phyloP scores from a whole-genome alignment of 1,140 invertebrate species.

The Oreohelix idahoensis region DNA sequence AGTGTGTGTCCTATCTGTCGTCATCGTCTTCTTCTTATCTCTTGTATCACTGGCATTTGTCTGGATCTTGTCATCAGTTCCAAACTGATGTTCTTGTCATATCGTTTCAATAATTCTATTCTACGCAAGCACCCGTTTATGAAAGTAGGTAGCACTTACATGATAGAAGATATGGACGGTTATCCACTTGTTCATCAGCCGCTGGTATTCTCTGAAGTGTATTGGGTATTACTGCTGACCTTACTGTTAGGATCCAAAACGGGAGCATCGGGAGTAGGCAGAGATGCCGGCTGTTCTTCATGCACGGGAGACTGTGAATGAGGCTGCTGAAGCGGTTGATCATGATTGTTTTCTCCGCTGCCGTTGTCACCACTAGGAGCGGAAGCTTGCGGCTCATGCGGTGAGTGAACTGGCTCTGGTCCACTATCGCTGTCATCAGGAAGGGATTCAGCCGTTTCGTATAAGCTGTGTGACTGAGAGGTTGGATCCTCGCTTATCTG shows the following conservation, averaged over 20 bases:
- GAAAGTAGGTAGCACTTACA: no score
- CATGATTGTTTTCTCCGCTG: background rate
- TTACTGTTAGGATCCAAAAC: background rate
- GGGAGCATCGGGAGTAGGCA: background rate
- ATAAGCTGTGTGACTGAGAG: conserved; percentile 46
- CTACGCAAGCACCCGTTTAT: no score
- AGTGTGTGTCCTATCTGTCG: no score
- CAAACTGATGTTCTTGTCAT: no score
- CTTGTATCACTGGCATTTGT: no score
- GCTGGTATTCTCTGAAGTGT: background rate
- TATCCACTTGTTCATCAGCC: background rate
- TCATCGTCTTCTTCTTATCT: no score
- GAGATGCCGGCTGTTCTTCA: background rate
- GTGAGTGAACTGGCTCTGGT: background rate
- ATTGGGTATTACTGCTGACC: background rate
- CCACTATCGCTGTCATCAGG: conserved; percentile 38
- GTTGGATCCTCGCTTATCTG: conserved; percentile 30
- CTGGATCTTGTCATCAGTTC: no score
- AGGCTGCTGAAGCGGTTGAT: conserved; percentile 28
- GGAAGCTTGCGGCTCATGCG: background rate
- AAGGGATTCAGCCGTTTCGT: conserved; percentile 48
- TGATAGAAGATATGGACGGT: background rate
- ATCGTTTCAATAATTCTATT: no score
- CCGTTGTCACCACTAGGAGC: background rate
- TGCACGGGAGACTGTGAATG: background rate